Percentiles rank a stretch among this genome's conserved stretches.
Evolutionary conservation across 2,113 vertebrate species (phyloP).

Genomic region (Psettodes erumei): DNA sequence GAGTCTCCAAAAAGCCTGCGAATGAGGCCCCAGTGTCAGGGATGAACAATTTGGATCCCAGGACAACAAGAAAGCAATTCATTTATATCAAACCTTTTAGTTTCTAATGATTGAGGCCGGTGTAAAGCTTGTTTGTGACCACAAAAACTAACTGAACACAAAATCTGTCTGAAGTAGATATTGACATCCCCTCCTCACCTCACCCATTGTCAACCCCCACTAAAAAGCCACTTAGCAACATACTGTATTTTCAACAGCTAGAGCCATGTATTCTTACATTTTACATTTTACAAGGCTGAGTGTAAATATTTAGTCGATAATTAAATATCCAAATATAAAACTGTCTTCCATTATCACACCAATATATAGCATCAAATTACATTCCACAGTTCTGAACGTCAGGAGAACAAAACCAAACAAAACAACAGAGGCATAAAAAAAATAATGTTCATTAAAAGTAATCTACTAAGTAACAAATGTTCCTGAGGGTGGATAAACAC

Average conservation of each 20-base stretch:
- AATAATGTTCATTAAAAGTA: conserved; percentile 58
- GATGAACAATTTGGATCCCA: conserved; percentile 24
- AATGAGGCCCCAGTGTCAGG: conserved; percentile 33
- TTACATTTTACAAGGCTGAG: conserved; percentile 90
- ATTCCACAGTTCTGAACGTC: conserved; percentile 91
- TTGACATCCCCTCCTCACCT: neutral
- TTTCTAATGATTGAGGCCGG: neutral
- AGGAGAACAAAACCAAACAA: conserved; percentile 81
- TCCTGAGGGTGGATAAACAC: conserved; percentile 42
- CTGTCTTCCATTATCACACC: conserved; percentile 85
- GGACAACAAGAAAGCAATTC: conserved; percentile 3
- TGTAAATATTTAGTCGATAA: conserved; percentile 88
- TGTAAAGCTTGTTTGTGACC: conserved; percentile 1
- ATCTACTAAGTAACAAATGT: conserved; percentile 35
- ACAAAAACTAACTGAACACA: neutral
- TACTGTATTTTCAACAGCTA: conserved; percentile 79
- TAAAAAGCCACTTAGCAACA: conserved; percentile 81
- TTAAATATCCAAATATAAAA: conserved; percentile 88
- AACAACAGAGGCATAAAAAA: conserved; percentile 64
- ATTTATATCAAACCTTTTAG: conserved; percentile 17
- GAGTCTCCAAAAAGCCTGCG: conserved; percentile 43
- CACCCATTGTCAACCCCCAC: neutral
- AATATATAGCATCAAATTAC: conserved; percentile 89
- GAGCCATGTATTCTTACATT: conserved; percentile 89
- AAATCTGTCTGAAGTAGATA: conserved; percentile 12